Base-by-base conservation (phyloP, 2,888 invertebrate species). In the Aricia artaxerxes region DNA sequence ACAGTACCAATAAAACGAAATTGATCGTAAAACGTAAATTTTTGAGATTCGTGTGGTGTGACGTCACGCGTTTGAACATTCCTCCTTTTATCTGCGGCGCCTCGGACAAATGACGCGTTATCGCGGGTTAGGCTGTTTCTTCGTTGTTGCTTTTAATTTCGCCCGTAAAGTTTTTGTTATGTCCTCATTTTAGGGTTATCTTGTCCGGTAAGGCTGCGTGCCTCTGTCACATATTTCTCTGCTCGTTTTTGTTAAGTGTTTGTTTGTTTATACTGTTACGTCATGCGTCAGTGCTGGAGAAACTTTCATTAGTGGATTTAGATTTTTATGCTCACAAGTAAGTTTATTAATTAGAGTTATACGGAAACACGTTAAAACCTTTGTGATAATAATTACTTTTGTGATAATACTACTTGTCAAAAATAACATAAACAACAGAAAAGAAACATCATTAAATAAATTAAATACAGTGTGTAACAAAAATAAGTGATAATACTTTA, bases 81-180 rank as follows among this genome's bases (percentile, higher is more conserved):
- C 88, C 87, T 89, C 88, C 87, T 89, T 92, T 93, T 94, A 94
- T 93, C 93, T 90, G 86, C 88, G 93, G 94, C 94, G 93, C 94
- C 94, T 93, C 88, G 91, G 92, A 94, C 94, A 93, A 93, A 94
- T 93, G 93, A 93, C 91, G 89, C 87, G 89, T 92, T 94, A 93
- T 93, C 93, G 89, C 86, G 88, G 87, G 89, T 92, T 92, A 90
- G 91, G 87, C 87, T 81, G 87, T 88, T 90, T 91, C 92, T 91
- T 89, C 89, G 88, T 89, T 89, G 90, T 88, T 90, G 88, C 92
- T 92, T 94, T 93, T 93, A 93, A 93, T 93, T 93, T 93, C 87
- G 91, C 88, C 87, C 88, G 88, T 90, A 89, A 86, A 87, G 90
- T 91, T 92, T 92, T 93, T 93, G 91, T 93, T 87, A 86, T 83